Evolutionary conservation across 2,797 vertebrate species (phyloP).

Genomic region (Setipinna tenuifilis): DNA sequence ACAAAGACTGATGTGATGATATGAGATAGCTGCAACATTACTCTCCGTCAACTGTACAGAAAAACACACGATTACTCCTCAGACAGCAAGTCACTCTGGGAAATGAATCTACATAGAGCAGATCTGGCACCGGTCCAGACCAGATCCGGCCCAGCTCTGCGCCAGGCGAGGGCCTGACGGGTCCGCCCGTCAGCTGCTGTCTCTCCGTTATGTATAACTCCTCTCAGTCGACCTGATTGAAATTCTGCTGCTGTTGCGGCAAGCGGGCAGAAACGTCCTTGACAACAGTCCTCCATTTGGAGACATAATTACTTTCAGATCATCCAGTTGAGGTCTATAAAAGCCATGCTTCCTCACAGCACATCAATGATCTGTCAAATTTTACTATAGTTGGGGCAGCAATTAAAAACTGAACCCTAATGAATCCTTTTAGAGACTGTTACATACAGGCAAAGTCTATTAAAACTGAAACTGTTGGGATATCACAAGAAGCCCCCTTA

Average conservation of each 20-base stretch:
- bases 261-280: background rate
- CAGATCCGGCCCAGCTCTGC: background rate
- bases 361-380: constrained; percentile 36
- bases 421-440: constrained; percentile 17
- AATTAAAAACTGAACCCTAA: constrained; percentile 39
- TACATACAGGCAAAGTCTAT: background rate
- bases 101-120: background rate
- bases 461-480: background rate
- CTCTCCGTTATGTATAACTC: constrained; percentile 1
- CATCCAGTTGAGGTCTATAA: constrained; percentile 31
- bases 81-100: background rate
- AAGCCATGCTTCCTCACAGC: constrained; percentile 19
- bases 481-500: background rate
- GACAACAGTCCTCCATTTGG: constrained; percentile 12
- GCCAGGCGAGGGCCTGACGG: background rate
- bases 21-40: background rate
- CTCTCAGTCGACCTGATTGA: constrained; percentile 16
- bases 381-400: constrained; percentile 30
- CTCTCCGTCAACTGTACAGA: background rate
- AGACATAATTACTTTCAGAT: constrained; percentile 37
- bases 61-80: background rate
- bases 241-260: constrained; percentile 18
- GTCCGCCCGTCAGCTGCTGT: background rate
- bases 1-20: background rate
- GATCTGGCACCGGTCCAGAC: background rate